Percentiles rank a stretch among this genome's conserved stretches.
phyloP scores from a whole-genome alignment of 2,797 vertebrate genomes.

The Anisognathus igniventris region DNA sequence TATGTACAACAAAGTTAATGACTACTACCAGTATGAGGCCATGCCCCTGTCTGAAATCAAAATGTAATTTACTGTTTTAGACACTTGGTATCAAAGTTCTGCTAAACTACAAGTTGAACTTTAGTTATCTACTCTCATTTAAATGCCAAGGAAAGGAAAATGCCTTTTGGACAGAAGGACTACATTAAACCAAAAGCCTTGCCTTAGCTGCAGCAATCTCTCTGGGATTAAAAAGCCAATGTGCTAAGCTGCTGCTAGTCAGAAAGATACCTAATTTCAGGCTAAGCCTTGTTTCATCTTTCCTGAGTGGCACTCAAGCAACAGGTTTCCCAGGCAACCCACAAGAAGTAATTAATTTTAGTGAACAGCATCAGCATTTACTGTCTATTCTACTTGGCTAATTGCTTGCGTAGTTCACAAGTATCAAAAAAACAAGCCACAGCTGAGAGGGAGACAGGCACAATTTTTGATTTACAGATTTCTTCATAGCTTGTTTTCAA shows the following conservation, averaged over 20 bases:
- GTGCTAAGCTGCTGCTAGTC: rapidly evolving
- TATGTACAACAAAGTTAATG: background rate
- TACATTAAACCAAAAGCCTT: background rate
- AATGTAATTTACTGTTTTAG: background rate
- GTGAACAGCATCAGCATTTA: background rate
- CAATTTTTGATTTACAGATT: background rate
- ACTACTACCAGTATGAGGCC: background rate
- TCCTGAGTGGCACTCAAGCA: background rate
- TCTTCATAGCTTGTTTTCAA: background rate
- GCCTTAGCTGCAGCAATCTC: background rate
- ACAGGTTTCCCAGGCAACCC: background rate
- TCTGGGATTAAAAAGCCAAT: background rate
- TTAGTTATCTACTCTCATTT: background rate
- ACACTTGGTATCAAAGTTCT: background rate
- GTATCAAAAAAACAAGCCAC: background rate
- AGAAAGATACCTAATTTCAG: background rate
- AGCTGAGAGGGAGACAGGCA: background rate
- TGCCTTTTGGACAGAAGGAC: background rate
- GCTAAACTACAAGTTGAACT: background rate
- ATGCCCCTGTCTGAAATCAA: background rate
- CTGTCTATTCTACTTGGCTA: background rate
- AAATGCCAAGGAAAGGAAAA: background rate
- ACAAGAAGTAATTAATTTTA: background rate
- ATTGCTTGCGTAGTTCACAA: background rate
- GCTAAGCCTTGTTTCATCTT: background rate